Evolutionary conservation across 2,888 invertebrate genomes (phyloP).

Genomic region (Drosophila birchii): DNA sequence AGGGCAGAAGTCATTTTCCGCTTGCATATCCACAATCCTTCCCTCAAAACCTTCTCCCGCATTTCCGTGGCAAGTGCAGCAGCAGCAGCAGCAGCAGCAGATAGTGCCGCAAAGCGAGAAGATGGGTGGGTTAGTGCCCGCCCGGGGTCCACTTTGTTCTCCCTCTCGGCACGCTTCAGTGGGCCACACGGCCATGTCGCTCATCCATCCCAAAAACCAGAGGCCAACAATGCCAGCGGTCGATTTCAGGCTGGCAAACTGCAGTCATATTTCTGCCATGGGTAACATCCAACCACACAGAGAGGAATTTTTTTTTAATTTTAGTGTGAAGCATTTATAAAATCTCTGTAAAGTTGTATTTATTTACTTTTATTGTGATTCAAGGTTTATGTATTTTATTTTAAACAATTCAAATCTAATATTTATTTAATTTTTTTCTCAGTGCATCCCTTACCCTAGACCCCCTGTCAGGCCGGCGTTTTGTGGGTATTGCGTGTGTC

Average conservation of each 20-base stretch:
- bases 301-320: neutral
- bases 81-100: slow-evolving; percentile 4
- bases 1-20: slow-evolving; percentile 72
- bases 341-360: neutral
- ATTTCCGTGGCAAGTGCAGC: slow-evolving; percentile 37
- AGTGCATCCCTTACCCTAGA: slow-evolving; percentile 1
- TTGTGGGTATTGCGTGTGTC: slow-evolving; percentile 37
- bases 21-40: slow-evolving; percentile 66
- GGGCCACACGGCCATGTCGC: slow-evolving; percentile 42
- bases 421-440: neutral
- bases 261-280: slow-evolving; percentile 30
- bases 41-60: slow-evolving; percentile 28
- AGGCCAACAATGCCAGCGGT: slow-evolving; percentile 48
- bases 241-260: slow-evolving; percentile 33
- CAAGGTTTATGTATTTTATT: neutral
- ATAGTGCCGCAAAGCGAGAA: slow-evolving; percentile 28
- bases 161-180: slow-evolving; percentile 29
- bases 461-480: neutral
- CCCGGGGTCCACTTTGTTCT: neutral
- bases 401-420: neutral
- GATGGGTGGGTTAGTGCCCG: neutral
- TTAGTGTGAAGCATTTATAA: rapidly evolving
- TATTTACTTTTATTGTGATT: neutral
- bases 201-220: slow-evolving; percentile 22
- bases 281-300: neutral